Percentiles rank a stretch among this genome's conserved stretches.
These are phyloP conservation scores for Pseudococcus longispinus DNA, from an alignment of 2,888 invertebrate species.

Conservation along the genomic window DNA sequence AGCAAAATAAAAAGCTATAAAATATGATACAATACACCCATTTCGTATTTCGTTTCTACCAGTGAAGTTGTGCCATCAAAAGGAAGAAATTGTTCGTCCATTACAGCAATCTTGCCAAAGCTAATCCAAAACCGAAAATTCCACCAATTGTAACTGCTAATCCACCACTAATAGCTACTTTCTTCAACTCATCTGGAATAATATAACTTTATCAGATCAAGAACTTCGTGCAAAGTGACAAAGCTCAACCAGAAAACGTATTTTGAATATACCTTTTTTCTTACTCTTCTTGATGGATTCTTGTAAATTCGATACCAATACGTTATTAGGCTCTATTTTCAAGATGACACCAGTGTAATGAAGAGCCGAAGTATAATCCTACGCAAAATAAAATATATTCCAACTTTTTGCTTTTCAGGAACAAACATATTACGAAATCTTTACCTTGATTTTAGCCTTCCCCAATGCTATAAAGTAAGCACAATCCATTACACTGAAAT, in stretches of 20 bases:
- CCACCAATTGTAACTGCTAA: neutral
- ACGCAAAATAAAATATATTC: neutral
- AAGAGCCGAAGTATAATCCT: conserved; percentile 21
- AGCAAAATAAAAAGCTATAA: neutral
- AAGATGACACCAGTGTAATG: conserved; percentile 1
- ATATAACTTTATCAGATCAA: neutral
- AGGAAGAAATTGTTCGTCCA: neutral
- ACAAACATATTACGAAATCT: neutral
- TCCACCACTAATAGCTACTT: neutral
- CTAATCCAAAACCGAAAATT: conserved; percentile 1
- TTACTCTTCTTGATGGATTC: neutral
- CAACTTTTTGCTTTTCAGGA: neutral
- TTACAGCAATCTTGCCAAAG: neutral
- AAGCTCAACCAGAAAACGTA: neutral
- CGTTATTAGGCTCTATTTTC: neutral
- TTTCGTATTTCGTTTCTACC: neutral
- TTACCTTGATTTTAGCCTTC: conserved; percentile 8
- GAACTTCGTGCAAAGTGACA: neutral
- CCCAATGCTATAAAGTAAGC: conserved; percentile 16
- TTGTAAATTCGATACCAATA: conserved; percentile 8
- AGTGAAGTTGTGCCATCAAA: neutral
- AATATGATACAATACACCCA: neutral
- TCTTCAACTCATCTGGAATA: neutral
- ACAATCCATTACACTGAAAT: conserved; percentile 4
- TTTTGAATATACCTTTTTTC: neutral